These are phyloP conservation scores for Caenorhabditis sp. DNA, from an alignment of 2,888 invertebrate genomes.

Conservation along the genomic window DNA sequence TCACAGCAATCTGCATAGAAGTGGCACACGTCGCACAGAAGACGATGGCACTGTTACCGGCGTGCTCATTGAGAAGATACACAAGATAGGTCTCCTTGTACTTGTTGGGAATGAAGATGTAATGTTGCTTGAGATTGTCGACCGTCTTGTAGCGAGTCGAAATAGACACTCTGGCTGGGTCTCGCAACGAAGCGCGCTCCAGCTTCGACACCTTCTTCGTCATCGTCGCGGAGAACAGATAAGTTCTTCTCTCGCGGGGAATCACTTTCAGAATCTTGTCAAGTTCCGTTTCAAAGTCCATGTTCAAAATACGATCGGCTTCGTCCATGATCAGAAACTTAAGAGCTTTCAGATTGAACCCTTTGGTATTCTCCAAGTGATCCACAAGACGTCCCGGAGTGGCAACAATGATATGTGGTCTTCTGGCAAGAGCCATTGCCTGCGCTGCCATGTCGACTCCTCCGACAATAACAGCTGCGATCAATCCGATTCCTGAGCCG, in stretches of 20 bases:
- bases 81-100: constrained; percentile 98
- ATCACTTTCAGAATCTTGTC: constrained; percentile 95
- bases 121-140: constrained; percentile 95
- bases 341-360: constrained; percentile 92
- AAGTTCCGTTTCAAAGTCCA: constrained; percentile 97
- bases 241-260: constrained; percentile 93
- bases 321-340: constrained; percentile 95
- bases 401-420: constrained; percentile 96
- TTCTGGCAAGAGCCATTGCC: constrained; percentile 92
- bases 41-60: constrained; percentile 96
- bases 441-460: constrained; percentile 99
- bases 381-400: constrained; percentile 86
- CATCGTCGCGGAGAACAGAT: constrained; percentile 99
- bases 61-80: constrained; percentile 93
- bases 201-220: constrained; percentile 92
- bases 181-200: constrained; percentile 93
- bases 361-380: constrained; percentile 98
- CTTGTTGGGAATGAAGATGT: constrained; percentile 95
- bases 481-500: constrained; percentile 92
- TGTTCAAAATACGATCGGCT: constrained; percentile 97
- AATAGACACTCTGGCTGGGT: constrained; percentile 96
- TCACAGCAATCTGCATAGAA: constrained; percentile 91
- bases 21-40: constrained; percentile 97
- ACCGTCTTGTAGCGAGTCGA: constrained; percentile 96
- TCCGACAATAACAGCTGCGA: constrained; percentile 96